These are phyloP conservation scores for Mastacembelus armatus DNA, from an alignment of 2,797 vertebrate species.

Conservation along the genomic window DNA sequence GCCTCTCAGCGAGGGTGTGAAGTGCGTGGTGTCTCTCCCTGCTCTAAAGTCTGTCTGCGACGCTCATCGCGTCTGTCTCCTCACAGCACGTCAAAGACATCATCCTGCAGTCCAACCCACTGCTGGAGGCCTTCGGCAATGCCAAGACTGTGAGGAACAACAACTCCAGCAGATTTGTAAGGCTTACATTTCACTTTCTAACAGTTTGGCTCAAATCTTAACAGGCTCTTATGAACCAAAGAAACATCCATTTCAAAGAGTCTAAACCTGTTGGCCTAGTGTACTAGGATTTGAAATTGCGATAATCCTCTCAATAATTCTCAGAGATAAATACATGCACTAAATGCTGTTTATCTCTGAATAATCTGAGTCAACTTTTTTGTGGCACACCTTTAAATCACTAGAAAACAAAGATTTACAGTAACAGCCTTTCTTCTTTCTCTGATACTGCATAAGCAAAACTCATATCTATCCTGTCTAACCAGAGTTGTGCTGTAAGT, in stretches of 20 bases:
- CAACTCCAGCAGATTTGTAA: slow-evolving; percentile 98
- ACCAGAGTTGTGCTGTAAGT: slow-evolving; percentile 46
- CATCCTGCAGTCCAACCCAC: slow-evolving; percentile 97
- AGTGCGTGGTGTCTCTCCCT: slow-evolving; percentile 52
- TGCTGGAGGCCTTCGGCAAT: slow-evolving; percentile 97
- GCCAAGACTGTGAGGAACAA: slow-evolving; percentile 98
- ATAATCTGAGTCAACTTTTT: slow-evolving; percentile 42
- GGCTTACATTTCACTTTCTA: slow-evolving; percentile 58
- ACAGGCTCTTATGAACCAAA: slow-evolving; percentile 25
- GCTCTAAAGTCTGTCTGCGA: slow-evolving; percentile 33
- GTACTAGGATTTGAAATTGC: background rate
- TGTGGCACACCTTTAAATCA: slow-evolving; percentile 36
- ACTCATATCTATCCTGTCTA: slow-evolving; percentile 57
- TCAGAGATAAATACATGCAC: slow-evolving; percentile 14
- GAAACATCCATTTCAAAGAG: slow-evolving; percentile 40
- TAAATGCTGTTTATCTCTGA: slow-evolving; percentile 6
- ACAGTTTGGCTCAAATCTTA: slow-evolving; percentile 27
- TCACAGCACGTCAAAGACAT: slow-evolving; percentile 98
- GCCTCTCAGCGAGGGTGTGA: slow-evolving; percentile 41
- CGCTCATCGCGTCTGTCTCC: slow-evolving; percentile 49
- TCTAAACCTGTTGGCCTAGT: background rate
- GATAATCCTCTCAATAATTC: background rate
- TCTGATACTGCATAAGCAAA: slow-evolving; percentile 43
- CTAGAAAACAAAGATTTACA: slow-evolving; percentile 52
- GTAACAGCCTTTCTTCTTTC: slow-evolving; percentile 29